Base-by-base conservation (phyloP, 2,888 invertebrate genomes). In the Didymodactylos carnosus region DNA sequence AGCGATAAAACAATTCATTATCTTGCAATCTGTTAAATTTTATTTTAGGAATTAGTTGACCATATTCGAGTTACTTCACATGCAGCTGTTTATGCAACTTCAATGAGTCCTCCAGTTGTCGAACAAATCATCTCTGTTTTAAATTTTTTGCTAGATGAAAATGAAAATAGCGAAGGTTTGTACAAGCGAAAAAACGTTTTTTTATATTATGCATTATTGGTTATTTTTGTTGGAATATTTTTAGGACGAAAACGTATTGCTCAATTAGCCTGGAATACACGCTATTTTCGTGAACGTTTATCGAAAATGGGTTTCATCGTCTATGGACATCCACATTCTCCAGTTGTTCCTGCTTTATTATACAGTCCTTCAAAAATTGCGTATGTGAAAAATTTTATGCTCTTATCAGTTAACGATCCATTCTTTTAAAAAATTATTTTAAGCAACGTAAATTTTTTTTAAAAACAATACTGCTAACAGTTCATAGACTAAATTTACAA, bases 321-420 rank as follows among this genome's bases (percentile, higher is more conserved):
- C 77, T 91, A 91, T 83, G 97, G 97, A 11, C 90, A 93, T 84
- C 88, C 88, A 80, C 91, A 93, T 84, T 94, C 94, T 70, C 97
- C 97, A 0, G 94, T 98, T 77, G 92, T 98, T 80, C 97, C 97
- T 25, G 87, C 98, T 86, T 85, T 98, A 81, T 89, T 94, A 77
- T 98, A 92, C 85, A 87, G 91, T 79, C 94, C 92, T 84, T 91
- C 93, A 76, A 95, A 94, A 87, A 91, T 94, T 84, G 90, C 90
- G 74, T 74, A 74, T 23, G 74, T 23, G 7, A 10, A 40, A 62
- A 16, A 35, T 19, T 25, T 27, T 27, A 27, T 53, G 14, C 5
- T 27, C 3, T 27, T 27, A n/a, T 16, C 14, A 19, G 14, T 43
- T 7, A 4, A 43, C 19, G 19, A 6, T 43, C 6, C 1, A n/a